Evolutionary conservation across 1,140 invertebrate genomes (phyloP).

Genomic region (Drosophila lini): DNA sequence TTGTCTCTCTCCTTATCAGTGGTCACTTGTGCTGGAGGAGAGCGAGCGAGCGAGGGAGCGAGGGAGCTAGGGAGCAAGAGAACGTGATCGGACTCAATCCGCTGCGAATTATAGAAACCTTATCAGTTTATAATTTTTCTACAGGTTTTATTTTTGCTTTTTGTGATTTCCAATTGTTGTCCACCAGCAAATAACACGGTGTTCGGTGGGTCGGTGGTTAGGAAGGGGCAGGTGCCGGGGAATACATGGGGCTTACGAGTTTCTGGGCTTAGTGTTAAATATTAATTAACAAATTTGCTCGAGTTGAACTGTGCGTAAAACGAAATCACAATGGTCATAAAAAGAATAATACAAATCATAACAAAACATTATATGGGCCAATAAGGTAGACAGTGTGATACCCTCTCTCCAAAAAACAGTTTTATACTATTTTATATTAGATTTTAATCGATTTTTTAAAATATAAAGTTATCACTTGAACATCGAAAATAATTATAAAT

Average conservation of each 20-base stretch:
- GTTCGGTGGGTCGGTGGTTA: background rate
- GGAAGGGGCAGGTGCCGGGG: background rate
- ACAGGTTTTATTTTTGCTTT: slow-evolving; percentile 36
- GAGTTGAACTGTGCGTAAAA: slow-evolving; percentile 31
- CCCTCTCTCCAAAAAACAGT: background rate
- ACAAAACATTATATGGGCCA: background rate
- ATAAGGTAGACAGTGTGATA: background rate
- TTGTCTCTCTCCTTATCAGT: slow-evolving; percentile 55
- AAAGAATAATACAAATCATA: slow-evolving; percentile 21
- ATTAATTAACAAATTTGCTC: slow-evolving; percentile 63
- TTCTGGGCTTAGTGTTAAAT: slow-evolving; percentile 59
- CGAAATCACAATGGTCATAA: slow-evolving; percentile 33
- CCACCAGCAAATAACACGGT: slow-evolving; percentile 43
- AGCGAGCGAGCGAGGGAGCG: background rate
- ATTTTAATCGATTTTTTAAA: background rate
- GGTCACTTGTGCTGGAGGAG: slow-evolving; percentile 20
- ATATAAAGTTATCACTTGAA: too few species aligned
- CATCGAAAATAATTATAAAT: background rate
- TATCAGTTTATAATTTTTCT: slow-evolving; percentile 52
- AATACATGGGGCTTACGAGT: slow-evolving; percentile 8
- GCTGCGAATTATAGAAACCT: slow-evolving; percentile 54
- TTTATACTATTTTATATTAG: background rate
- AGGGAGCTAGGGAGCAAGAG: background rate
- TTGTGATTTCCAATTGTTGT: slow-evolving; percentile 52
- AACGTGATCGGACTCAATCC: slow-evolving; percentile 52